phyloP scores from a whole-genome alignment of 2,113 vertebrate species.

The Micromys minutus region DNA sequence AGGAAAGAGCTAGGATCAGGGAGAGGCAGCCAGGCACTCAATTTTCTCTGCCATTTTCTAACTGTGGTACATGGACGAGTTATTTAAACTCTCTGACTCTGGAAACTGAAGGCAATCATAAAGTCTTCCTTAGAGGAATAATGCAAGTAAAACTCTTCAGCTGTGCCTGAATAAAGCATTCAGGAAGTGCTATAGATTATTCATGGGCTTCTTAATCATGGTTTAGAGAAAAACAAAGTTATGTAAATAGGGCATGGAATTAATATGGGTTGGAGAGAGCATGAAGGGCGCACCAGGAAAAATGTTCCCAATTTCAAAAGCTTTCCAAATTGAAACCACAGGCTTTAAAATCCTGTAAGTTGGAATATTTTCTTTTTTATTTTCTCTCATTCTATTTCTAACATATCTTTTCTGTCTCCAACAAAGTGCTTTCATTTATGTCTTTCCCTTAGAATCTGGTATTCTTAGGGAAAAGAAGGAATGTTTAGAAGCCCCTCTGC shows the following conservation, averaged over 20 bases:
- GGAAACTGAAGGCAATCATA: neutral
- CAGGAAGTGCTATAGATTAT: slow-evolving; percentile 32
- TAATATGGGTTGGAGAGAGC: slow-evolving; percentile 24
- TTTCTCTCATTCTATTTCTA: neutral
- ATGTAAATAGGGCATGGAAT: slow-evolving; percentile 19
- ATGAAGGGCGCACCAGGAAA: slow-evolving; percentile 44
- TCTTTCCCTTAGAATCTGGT: neutral
- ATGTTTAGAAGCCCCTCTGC: neutral
- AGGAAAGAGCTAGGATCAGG: neutral
- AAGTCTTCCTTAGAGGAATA: neutral
- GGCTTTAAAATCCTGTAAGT: slow-evolving; percentile 52
- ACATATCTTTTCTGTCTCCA: slow-evolving; percentile 2
- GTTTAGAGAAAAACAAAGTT: slow-evolving; percentile 17
- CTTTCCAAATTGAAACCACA: slow-evolving; percentile 68
- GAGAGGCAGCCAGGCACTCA: neutral
- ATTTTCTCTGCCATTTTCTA: neutral
- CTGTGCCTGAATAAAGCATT: neutral
- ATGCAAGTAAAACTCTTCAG: neutral
- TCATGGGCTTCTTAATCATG: neutral
- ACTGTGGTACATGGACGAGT: neutral
- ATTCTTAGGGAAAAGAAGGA: neutral
- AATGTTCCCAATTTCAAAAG: slow-evolving; percentile 55
- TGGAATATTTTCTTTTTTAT: neutral
- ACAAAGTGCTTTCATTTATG: neutral
- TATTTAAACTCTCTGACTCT: slow-evolving; percentile 2